Conservation (phyloP, 2,888 invertebrate genomes). For the Netelia fuscicornis region DNA sequence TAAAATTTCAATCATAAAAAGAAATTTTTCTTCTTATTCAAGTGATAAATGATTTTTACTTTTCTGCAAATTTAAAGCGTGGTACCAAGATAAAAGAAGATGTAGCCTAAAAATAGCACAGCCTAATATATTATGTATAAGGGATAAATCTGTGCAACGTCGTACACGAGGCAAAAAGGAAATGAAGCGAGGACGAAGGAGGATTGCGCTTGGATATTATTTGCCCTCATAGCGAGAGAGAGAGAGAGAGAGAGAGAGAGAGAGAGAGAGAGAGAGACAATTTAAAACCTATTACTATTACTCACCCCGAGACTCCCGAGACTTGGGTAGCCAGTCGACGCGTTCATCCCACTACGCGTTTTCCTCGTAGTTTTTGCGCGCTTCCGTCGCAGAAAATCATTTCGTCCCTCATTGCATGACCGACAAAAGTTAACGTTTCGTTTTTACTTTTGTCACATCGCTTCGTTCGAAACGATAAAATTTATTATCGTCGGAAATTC, state of each 20-base stretch:
- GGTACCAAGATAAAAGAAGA: no score
- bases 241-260: slow-evolving; percentile 76
- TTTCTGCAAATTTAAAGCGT: no score
- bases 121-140: background rate
- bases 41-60: no score
- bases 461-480: background rate
- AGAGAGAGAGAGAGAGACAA: slow-evolving; percentile 73
- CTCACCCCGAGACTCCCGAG: slow-evolving; percentile 71
- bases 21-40: no score
- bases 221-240: slow-evolving; percentile 81
- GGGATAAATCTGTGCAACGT: slow-evolving; percentile 10
- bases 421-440: slow-evolving; percentile 64
- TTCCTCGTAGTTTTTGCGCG: slow-evolving; percentile 2
- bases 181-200: slow-evolving; percentile 61
- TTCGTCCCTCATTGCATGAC: slow-evolving; percentile 57
- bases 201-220: slow-evolving; percentile 77
- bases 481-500: no score
- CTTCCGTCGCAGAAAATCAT: slow-evolving; percentile 36
- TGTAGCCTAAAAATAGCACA: no score
- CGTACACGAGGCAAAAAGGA: slow-evolving; percentile 56
- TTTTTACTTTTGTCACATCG: background rate
- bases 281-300: slow-evolving; percentile 84
- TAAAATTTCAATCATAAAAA: no score
- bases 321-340: slow-evolving; percentile 25
- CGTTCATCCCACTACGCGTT: slow-evolving; percentile 27